Evolutionary conservation across 2,888 invertebrate species (phyloP).

Genomic region (Incurvaria masculella): DNA sequence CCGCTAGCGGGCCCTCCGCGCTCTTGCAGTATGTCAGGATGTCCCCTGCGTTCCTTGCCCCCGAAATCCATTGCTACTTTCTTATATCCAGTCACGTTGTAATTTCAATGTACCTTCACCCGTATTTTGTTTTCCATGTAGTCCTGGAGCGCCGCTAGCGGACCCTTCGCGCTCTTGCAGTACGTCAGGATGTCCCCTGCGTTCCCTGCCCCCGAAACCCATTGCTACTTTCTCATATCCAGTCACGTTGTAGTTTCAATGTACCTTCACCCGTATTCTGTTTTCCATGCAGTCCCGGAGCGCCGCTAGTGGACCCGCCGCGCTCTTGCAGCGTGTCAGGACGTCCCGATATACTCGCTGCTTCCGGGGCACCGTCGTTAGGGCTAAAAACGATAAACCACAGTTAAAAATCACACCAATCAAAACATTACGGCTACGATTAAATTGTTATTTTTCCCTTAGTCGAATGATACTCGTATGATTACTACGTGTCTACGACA

Average conservation of each 20-base stretch:
- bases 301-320: slow-evolving; percentile 60
- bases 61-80: neutral
- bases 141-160: slow-evolving; percentile 58
- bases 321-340: slow-evolving; percentile 46
- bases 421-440: no score
- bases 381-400: no score
- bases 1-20: slow-evolving; percentile 58
- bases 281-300: slow-evolving; percentile 61
- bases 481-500: no score
- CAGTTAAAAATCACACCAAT: no score
- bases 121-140: slow-evolving; percentile 59
- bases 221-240: neutral
- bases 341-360: slow-evolving; percentile 27
- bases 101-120: slow-evolving; percentile 56
- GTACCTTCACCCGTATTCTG: slow-evolving; percentile 62
- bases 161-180: slow-evolving; percentile 57
- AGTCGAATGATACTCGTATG: no score
- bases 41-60: slow-evolving; percentile 25
- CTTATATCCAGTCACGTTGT: neutral
- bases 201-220: slow-evolving; percentile 14
- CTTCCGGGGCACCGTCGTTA: slow-evolving; percentile 12
- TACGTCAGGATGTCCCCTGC: slow-evolving; percentile 34
- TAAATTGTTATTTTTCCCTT: no score
- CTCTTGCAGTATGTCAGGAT: slow-evolving; percentile 47
- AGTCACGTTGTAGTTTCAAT: slow-evolving; percentile 10